Percentiles rank a stretch among this genome's conserved stretches.
phyloP scores from a whole-genome alignment of 1,140 invertebrate genomes.

The Amyelois transitella region DNA sequence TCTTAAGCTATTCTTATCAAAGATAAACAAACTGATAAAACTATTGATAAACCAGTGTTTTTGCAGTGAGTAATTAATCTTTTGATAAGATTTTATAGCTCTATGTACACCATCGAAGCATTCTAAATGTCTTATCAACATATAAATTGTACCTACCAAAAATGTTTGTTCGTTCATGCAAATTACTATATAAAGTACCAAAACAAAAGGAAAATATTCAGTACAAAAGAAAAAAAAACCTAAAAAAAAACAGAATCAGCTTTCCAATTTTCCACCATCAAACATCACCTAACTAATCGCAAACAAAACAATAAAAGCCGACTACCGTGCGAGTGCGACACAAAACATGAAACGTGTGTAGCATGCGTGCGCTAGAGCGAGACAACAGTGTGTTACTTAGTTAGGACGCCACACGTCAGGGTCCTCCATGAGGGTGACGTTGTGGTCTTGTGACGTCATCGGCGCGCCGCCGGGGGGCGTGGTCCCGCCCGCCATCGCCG shows the following conservation, averaged over 20 bases:
- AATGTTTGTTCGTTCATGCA: no score
- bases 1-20: background rate
- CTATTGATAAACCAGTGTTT: background rate
- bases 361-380: constrained; percentile 7
- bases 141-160: no score
- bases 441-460: constrained; percentile 77
- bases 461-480: constrained; percentile 74
- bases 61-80: background rate
- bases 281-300: no score
- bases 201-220: no score
- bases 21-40: background rate
- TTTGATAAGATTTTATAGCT: background rate
- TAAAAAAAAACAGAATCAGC: background rate
- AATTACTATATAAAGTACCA: no score
- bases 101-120: background rate
- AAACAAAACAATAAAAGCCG: background rate
- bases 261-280: no score
- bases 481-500: constrained; percentile 83
- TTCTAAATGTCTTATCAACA: no score
- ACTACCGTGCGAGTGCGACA: background rate
- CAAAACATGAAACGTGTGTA: background rate
- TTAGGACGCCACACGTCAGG: constrained; percentile 92
- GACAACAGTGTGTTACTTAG: constrained; percentile 77
- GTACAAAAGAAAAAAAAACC: no score
- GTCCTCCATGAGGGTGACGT: constrained; percentile 89